Evolutionary conservation across 2,797 vertebrate genomes (phyloP).

Genomic region (Halcyon badia): DNA sequence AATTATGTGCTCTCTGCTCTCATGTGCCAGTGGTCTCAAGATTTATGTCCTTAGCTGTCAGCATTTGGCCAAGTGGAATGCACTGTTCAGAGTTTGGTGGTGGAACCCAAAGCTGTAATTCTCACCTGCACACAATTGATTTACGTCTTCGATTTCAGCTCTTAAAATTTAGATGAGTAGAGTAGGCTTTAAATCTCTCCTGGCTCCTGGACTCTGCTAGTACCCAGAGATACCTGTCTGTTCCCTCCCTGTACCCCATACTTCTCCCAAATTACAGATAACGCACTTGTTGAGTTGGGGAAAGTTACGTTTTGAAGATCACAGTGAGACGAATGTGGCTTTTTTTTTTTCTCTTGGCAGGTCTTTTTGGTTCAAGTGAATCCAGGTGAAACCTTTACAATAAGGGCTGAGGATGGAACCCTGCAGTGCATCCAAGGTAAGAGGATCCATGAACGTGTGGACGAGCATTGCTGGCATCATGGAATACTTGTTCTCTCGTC

Average conservation of each 20-base stretch:
- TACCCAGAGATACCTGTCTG: neutral
- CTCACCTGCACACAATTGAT: neutral
- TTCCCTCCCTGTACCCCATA: neutral
- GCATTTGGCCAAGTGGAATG: neutral
- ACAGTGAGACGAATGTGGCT: neutral
- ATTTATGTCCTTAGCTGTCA: neutral
- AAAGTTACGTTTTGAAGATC: neutral
- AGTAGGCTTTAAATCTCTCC: neutral
- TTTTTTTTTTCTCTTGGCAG: conserved; percentile 79
- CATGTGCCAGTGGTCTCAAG: rapidly evolving
- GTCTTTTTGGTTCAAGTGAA: conserved; percentile 99
- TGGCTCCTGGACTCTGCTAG: neutral
- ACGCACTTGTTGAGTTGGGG: neutral
- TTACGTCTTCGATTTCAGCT: neutral
- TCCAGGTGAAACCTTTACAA: conserved; percentile 98
- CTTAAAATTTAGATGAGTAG: neutral
- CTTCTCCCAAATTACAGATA: neutral
- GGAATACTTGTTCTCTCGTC: neutral
- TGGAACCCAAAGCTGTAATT: neutral
- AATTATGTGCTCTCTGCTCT: neutral
- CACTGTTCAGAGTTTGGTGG: neutral
- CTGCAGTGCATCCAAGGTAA: conserved; percentile 99
- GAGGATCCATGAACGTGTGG: rapidly evolving
- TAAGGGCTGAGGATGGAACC: conserved; percentile 96
- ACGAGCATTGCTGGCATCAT: rapidly evolving